phyloP scores from a whole-genome alignment of 2,797 vertebrate genomes.

The Falco peregrinus region DNA sequence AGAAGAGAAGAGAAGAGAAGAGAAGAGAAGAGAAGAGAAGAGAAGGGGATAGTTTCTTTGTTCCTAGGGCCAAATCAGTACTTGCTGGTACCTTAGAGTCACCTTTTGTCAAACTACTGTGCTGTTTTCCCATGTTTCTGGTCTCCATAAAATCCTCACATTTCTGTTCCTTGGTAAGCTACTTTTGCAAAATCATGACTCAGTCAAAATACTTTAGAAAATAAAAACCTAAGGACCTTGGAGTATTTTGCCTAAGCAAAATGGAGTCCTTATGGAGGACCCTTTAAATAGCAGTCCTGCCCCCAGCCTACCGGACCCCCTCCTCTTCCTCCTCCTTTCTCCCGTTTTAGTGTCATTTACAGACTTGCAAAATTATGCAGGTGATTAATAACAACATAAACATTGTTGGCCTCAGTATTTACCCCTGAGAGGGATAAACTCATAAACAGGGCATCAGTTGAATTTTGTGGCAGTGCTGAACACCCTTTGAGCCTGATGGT shows the following conservation, averaged over 20 bases:
- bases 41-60: neutral
- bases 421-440: neutral
- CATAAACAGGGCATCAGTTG: neutral
- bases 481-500: neutral
- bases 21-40: too few species aligned
- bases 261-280: neutral
- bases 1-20: neutral
- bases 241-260: neutral
- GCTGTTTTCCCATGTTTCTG: neutral
- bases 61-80: neutral
- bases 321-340: accelerated
- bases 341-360: neutral
- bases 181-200: slow-evolving; percentile 23
- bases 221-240: neutral
- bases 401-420: neutral
- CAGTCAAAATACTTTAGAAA: neutral
- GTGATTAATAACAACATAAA: neutral
- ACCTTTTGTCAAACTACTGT: neutral
- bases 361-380: neutral
- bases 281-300: neutral
- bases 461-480: neutral
- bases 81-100: slow-evolving; percentile 13
- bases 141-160: neutral
- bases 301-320: neutral
- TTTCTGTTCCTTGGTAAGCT: neutral